Evolutionary conservation across 2,797 vertebrate genomes (phyloP).

Genomic region (Phalanger gymnotis): DNA sequence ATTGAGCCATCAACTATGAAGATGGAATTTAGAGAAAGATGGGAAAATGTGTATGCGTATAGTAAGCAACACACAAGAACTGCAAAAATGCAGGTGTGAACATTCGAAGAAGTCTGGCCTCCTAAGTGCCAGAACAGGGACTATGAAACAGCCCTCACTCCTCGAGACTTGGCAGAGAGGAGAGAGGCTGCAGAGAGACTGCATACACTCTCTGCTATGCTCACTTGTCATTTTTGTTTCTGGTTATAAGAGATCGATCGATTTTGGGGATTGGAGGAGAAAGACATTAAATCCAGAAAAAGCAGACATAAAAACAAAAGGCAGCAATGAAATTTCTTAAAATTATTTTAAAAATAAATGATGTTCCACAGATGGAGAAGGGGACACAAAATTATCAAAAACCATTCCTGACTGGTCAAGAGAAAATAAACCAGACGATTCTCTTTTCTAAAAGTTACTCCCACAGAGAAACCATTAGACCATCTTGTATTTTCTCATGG

Average conservation of each 20-base stretch:
- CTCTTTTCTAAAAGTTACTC: not conserved
- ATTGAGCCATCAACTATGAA: not conserved
- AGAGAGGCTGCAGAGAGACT: not conserved
- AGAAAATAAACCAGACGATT: not conserved
- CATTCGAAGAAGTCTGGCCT: not conserved
- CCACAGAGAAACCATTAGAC: not conserved
- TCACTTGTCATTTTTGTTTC: not conserved
- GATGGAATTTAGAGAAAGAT: not conserved
- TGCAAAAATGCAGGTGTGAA: not conserved
- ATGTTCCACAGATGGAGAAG: not conserved
- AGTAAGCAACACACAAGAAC: not conserved
- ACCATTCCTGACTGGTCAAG: not conserved
- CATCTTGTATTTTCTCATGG: not conserved
- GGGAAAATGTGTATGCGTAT: not conserved
- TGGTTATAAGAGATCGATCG: not conserved
- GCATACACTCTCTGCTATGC: not conserved
- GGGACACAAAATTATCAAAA: not conserved
- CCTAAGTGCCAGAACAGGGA: not conserved
- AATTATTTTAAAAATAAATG: not conserved
- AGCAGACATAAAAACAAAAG: not conserved
- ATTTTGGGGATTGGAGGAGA: not conserved
- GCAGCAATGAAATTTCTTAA: not conserved
- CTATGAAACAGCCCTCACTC: not conserved
- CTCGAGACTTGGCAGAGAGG: not conserved
- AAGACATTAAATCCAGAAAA: not conserved